Evolutionary conservation across 2,888 invertebrate genomes (phyloP), one percentile per base, ranked within the genome.

Genomic region (Myopa tessellatipennis): DNA sequence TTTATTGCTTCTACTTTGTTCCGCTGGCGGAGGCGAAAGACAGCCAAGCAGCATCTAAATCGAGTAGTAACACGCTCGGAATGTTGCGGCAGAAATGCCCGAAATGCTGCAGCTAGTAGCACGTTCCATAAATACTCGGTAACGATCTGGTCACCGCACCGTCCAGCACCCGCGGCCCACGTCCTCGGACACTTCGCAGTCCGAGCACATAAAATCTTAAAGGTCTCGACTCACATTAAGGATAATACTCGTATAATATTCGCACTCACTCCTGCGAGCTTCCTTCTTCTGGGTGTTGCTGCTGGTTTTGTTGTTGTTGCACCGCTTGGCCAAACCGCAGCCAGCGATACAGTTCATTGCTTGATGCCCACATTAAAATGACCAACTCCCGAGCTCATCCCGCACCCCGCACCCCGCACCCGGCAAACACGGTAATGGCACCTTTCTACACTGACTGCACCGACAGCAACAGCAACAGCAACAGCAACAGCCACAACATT

Each of bases 141-240:
- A 69, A 69, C 50, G 50, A 69, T 34, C 69, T 69, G 50, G 45
- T 69, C n/a, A 50, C 16, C 38, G 67, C 45, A 68, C n/a, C 16
- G 38, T 45, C n/a, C 67, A 16, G 40, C 67, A n/a, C 40, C 45
- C 50, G n/a, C 7, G 55, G 5, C n/a, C 61, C 7, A 5, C 61
- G 10, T 12, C 12, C 26, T 26, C 61, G 34, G 4, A 5, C 6
- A 26, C 61, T 18, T 18, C 34, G 4, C 60, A 72, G 72, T 58
- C 58, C 40, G 40, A 72, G 40, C 36, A 26, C 60, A 72, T 72
- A 40, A 72, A 72, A 72, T 72, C 58, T 72, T 72, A 72, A 69
- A 72, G 60, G 58, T 60, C 36, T 34, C 70, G 36, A 52, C 55
- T 50, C 55, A 36, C 36, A 52, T 55, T 55, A 73, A 72, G 38